Evolutionary conservation across 1,140 invertebrate species (phyloP).

Genomic region (Macrobrachium rosenbergii): DNA sequence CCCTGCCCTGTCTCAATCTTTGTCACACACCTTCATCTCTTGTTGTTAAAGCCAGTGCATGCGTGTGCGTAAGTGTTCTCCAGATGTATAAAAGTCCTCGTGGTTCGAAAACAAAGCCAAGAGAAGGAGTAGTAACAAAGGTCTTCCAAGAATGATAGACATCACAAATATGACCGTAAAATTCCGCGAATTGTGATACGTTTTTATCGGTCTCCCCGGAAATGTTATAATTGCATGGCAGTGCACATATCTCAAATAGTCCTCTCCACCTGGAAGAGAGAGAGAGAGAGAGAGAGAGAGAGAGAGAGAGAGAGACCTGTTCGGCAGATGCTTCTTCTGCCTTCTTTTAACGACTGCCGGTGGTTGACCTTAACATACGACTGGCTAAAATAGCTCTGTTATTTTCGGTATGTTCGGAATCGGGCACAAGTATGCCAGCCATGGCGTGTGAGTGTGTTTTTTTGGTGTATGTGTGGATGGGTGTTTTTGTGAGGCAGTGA

Average conservation of each 20-base stretch:
- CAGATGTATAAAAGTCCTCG: too few species aligned
- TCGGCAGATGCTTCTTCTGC: not conserved
- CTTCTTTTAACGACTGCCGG: not conserved
- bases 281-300: too few species aligned
- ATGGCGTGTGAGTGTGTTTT: not conserved
- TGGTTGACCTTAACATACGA: not conserved
- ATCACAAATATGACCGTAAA: conserved; percentile 29
- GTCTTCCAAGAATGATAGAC: conserved; percentile 19
- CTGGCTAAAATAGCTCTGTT: not conserved
- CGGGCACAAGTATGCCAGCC: not conserved
- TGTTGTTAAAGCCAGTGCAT: too few species aligned
- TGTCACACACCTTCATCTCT: too few species aligned
- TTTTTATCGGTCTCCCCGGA: not conserved
- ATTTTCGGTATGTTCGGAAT: conserved; percentile 25
- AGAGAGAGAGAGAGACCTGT: not conserved
- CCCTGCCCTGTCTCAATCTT: too few species aligned
- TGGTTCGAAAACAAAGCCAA: too few species aligned
- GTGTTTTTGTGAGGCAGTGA: not conserved
- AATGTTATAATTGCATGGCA: conserved; percentile 23
- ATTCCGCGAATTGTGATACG: conserved; percentile 12
- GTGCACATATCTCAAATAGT: conserved; percentile 4
- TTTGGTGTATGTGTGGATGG: not conserved
- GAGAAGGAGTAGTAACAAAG: too few species aligned
- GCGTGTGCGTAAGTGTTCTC: too few species aligned
- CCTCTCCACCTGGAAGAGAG: too few species aligned